Percentiles rank a stretch among this genome's conserved stretches.
phyloP scores from a whole-genome alignment of 2,113 vertebrate genomes.

The Tretioscincus oriximinensis region DNA sequence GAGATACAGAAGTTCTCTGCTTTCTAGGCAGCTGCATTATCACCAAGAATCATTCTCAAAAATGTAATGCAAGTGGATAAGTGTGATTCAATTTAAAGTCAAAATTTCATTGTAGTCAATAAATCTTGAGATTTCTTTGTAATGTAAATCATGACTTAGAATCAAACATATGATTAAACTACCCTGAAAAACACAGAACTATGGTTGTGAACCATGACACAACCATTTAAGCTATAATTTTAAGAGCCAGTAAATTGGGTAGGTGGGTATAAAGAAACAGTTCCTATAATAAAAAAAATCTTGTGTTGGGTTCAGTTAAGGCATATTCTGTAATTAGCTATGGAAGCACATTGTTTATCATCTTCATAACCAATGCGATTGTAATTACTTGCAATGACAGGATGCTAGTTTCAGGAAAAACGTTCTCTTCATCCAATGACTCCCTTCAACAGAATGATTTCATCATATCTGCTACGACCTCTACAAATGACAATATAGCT shows the following conservation, averaged over 20 bases:
- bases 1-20: too few relatives aligned
- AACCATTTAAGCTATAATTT: slow-evolving; percentile 14
- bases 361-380: background rate
- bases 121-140: background rate
- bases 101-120: background rate
- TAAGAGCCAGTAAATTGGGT: background rate
- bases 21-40: too few relatives aligned
- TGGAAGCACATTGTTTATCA: slow-evolving; percentile 17
- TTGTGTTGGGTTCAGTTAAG: slow-evolving; percentile 22
- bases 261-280: background rate
- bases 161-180: background rate
- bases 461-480: background rate
- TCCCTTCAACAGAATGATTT: background rate
- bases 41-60: too few relatives aligned
- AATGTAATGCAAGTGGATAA: too few relatives aligned
- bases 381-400: slow-evolving; percentile 28
- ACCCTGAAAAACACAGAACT: background rate
- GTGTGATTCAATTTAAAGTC: background rate
- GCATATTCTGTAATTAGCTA: slow-evolving; percentile 14
- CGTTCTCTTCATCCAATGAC: slow-evolving; percentile 25
- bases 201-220: slow-evolving; percentile 4
- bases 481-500: background rate
- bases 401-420: slow-evolving; percentile 36
- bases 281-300: background rate
- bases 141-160: background rate